Evolutionary conservation across 2,797 vertebrate genomes (phyloP), one percentile per base, ranked within the genome.

Genomic region (Hippocampus kuda): DNA sequence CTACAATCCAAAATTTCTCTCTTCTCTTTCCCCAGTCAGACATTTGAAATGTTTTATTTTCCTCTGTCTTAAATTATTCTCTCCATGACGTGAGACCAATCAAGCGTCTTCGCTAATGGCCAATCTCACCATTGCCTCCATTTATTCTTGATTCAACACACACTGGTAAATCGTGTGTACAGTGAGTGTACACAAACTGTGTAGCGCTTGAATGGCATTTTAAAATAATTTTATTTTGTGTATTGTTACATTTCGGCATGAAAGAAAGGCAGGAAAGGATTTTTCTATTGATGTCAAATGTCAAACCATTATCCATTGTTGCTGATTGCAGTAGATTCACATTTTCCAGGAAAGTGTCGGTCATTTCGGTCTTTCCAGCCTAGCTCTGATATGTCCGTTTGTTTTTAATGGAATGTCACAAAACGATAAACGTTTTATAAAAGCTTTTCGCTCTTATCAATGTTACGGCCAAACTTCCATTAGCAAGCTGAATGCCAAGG

Each of bases 401-500:
- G 18, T 46, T 15, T 38, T 46, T 46, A 26, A 48, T 65, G 44
- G n/a, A 48, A 48, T 48, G 44, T 65, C 46, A 26, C 26, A 8
- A 5, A 65, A 48, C 3, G 63, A 65, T 49, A 30, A 64, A 44
- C n/a, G 13, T 48, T 4, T 20, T 48, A 46, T 26, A 65, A 65
- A 65, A 65, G 42, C 63, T 65, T 46, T 54, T 42, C 27, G 24
- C 22, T 27, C 63, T 65, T 48, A 65, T 65, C 63, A 48, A 11
- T 3, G 6, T 48, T 16, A 9, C 24, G 15, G 4, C 42, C 15
- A 18, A 65, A 48, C 4, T 44, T 27, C 42, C 63, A 22, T 26
- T 46, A 26, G n/a, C 5, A 11, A 38, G 53, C 51, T 16, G 44
- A 41, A 59, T 60, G 3, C 44, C 3, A 27, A 2, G 22, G 1